phyloP scores from a whole-genome alignment of 2,888 invertebrate genomes.

The Oxyscelio sp. region DNA sequence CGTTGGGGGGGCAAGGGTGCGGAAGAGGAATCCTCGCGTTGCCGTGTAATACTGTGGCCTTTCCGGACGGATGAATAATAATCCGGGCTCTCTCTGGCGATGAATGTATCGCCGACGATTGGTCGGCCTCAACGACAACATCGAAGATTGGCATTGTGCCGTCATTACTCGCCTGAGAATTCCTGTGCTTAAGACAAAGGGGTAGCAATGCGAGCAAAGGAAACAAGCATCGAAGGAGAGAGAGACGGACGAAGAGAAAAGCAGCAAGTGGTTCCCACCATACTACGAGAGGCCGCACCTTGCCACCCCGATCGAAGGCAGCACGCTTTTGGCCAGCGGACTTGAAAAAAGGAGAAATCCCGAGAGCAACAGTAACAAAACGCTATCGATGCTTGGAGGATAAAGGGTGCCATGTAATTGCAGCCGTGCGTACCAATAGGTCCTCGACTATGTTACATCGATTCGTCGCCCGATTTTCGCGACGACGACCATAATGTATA shows the following conservation, averaged over 20 bases:
- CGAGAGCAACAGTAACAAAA: slow-evolving; percentile 87
- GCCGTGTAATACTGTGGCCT: slow-evolving; percentile 86
- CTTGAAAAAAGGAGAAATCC: slow-evolving; percentile 53
- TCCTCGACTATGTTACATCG: slow-evolving; percentile 87
- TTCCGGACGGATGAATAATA: slow-evolving; percentile 87
- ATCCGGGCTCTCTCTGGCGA: slow-evolving; percentile 74
- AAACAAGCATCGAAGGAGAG: slow-evolving; percentile 30
- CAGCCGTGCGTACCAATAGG: slow-evolving; percentile 83
- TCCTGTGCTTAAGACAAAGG: slow-evolving; percentile 84
- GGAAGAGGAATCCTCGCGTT: slow-evolving; percentile 79
- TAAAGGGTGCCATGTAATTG: slow-evolving; percentile 83
- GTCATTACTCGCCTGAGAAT: slow-evolving; percentile 78
- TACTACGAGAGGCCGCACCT: slow-evolving; percentile 81
- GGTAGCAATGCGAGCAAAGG: slow-evolving; percentile 57
- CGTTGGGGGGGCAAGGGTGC: too few relatives aligned
- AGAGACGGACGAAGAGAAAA: slow-evolving; percentile 67
- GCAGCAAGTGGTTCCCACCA: slow-evolving; percentile 88
- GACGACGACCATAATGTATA: slow-evolving; percentile 71
- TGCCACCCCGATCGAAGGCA: slow-evolving; percentile 76
- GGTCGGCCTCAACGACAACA: slow-evolving; percentile 73
- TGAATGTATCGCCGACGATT: slow-evolving; percentile 60
- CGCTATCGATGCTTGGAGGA: slow-evolving; percentile 83
- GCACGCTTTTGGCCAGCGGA: slow-evolving; percentile 66
- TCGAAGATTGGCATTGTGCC: slow-evolving; percentile 66
- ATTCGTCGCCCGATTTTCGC: slow-evolving; percentile 81